Conservation (phyloP, 2,888 invertebrate species). For the Acanthosepion lycidas region DNA sequence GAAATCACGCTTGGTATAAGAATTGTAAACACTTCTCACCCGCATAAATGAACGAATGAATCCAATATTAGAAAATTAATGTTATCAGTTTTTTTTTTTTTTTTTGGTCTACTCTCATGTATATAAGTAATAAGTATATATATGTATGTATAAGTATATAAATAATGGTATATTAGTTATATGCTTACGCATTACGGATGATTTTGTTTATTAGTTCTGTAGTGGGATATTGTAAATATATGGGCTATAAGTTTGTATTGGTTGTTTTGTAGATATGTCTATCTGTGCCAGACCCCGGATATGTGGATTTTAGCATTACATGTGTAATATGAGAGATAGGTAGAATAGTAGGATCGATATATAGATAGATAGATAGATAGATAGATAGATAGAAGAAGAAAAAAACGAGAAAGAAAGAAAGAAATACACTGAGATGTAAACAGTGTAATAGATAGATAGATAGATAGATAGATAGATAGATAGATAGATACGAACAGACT, state of each 20-base stretch:
- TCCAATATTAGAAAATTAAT: background rate
- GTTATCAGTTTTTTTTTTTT: too few species aligned
- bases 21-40: background rate
- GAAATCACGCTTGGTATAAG: background rate
- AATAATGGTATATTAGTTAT: background rate
- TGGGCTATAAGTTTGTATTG: background rate
- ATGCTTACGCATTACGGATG: background rate
- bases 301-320: background rate
- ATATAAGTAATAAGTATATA: too few species aligned
- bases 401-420: too few species aligned
- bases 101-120: background rate
- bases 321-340: background rate
- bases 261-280: background rate
- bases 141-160: background rate
- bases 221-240: background rate
- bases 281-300: background rate
- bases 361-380: slow-evolving; percentile 46
- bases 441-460: slow-evolving; percentile 43
- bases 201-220: background rate
- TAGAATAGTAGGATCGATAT: background rate
- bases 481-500: slow-evolving; percentile 37
- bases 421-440: too few species aligned
- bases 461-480: slow-evolving; percentile 46
- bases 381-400: too few species aligned
- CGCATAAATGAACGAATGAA: background rate